phyloP scores from a whole-genome alignment of 2,888 invertebrate species.

The Homarus gammarus region DNA sequence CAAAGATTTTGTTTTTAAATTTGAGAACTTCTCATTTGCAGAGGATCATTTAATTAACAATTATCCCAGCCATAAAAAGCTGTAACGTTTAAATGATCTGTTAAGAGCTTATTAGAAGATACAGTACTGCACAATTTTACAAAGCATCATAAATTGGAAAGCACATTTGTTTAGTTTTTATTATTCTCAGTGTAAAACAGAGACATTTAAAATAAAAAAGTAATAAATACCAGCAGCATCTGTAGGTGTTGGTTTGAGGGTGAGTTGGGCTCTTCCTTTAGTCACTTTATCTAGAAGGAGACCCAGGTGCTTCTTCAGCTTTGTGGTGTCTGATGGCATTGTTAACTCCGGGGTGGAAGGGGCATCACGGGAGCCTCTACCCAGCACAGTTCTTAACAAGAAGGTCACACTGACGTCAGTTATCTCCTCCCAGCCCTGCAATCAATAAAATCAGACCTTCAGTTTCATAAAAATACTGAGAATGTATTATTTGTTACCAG shows the following conservation, averaged over 20 bases:
- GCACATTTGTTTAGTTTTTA: too few species aligned
- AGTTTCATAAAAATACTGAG: too few species aligned
- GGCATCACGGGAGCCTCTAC: conserved; percentile 43
- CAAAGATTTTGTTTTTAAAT: too few species aligned
- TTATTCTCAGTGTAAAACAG: too few species aligned
- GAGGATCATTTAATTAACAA: too few species aligned
- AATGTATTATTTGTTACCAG: too few species aligned
- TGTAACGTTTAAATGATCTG: too few species aligned
- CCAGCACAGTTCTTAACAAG: conserved; percentile 82
- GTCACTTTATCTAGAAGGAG: conserved; percentile 72
- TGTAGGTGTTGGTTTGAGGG: not conserved
- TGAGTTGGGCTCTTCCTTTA: conserved; percentile 66
- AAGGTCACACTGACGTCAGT: conserved; percentile 85
- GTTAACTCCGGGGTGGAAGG: conserved; percentile 58
- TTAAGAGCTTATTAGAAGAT: too few species aligned
- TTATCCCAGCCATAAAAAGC: too few species aligned
- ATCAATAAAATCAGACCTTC: not conserved
- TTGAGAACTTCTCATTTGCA: too few species aligned
- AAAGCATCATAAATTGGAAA: too few species aligned
- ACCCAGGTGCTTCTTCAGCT: conserved; percentile 73
- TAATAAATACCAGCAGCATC: conserved; percentile 8
- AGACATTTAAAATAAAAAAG: not conserved
- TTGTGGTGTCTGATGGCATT: conserved; percentile 72
- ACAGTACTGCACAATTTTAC: too few species aligned
- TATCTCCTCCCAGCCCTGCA: conserved; percentile 90